Evolutionary conservation across 1,140 invertebrate genomes (phyloP), one percentile per base, ranked within the genome.

Genomic region (Ceratitis capitata): DNA sequence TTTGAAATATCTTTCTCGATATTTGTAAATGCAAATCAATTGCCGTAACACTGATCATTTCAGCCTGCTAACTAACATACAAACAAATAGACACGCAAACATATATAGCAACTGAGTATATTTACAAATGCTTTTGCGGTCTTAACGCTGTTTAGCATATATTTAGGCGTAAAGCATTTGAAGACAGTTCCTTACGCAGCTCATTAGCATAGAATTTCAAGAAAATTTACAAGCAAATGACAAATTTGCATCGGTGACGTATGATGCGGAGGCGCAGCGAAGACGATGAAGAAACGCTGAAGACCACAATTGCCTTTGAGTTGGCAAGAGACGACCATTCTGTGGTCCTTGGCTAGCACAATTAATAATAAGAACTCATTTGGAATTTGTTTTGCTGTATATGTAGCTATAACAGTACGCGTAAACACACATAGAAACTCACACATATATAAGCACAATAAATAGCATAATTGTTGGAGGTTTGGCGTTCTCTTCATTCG

Each of bases 1-100:
- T 1, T 45, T 19, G n/a, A 26, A 78, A 78, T 23, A 78, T 78
- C 39, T 39, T 78, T 78, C 12, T 26, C 42, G 69, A 78, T 78
- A 78, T 78, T 78, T 78, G 69, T 16, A 78, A 78, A 78, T 78
- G 69, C n/a, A 78, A 78, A 78, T 78, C 69, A 78, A 78, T 78
- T 78, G 69, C n/a, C 26, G 58, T 61, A 23, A n/a, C n/a, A 3
- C n/a, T 9, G n/a, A n/a, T n/a, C n/a, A n/a, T n/a, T 29, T 3
- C 29, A 1, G 42, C 39, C 39, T n/a, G n/a, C n/a, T n/a, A 10
- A 42, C 3, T n/a, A 78, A 45, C 19, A 12, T 9, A 47, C 23
- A 9, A 35, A 9, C 3, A 23, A 10, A 45, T 39, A 47, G 0
- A 14, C n/a, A 42, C 5, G 1, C 14, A 47, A 23, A 45, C 19